phyloP scores from a whole-genome alignment of 1,140 invertebrate species.

The Hydropsyche tenuis region DNA sequence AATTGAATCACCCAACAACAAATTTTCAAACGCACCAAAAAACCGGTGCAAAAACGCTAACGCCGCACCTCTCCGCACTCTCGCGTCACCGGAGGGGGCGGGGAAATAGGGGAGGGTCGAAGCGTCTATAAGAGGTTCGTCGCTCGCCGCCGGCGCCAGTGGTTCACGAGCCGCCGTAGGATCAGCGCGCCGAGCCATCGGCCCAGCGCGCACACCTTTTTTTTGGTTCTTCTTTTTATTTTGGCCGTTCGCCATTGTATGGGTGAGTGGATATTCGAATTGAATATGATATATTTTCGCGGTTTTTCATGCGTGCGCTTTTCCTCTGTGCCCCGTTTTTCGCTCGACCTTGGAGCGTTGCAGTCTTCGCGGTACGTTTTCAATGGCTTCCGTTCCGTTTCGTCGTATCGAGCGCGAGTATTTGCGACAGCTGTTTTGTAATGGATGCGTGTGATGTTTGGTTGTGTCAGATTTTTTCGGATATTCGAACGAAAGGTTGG shows the following conservation, averaged over 20 bases:
- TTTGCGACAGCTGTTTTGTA: not conserved
- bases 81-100: too few relatives aligned
- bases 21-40: too few relatives aligned
- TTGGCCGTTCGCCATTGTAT: constrained; percentile 66
- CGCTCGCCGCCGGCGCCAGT: constrained; percentile 33
- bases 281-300: too few relatives aligned
- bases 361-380: not conserved
- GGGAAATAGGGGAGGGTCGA: not conserved
- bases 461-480: too few relatives aligned
- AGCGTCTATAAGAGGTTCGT: not conserved
- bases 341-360: not conserved
- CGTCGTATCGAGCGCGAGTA: not conserved
- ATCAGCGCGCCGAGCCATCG: constrained; percentile 52
- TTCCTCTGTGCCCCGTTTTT: too few relatives aligned
- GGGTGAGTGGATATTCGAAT: too few relatives aligned
- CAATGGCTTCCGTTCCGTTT: not conserved
- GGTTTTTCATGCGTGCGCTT: not conserved
- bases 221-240: constrained; percentile 56
- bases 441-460: too few relatives aligned
- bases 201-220: constrained; percentile 56
- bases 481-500: too few relatives aligned
- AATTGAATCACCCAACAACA: too few relatives aligned
- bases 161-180: constrained; percentile 44
- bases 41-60: too few relatives aligned
- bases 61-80: too few relatives aligned